phyloP scores from a whole-genome alignment of 2,797 vertebrate species.

The Borostomias antarcticus region DNA sequence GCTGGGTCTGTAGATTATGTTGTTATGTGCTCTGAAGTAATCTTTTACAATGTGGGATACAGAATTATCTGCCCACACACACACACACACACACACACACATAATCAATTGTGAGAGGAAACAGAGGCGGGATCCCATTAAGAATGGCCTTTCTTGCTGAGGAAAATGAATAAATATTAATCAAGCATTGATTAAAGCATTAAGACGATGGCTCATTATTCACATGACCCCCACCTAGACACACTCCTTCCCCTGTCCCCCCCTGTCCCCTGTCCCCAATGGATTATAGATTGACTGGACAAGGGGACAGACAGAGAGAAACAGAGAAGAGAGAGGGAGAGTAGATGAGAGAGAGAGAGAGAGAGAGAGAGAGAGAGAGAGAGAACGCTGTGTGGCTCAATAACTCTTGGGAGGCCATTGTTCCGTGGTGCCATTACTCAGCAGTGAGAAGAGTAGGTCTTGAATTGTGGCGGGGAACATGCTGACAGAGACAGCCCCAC shows the following conservation, averaged over 20 bases:
- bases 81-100: slow-evolving; percentile 22
- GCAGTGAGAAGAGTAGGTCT: slow-evolving; percentile 46
- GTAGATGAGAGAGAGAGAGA: neutral
- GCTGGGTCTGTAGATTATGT: too few species aligned
- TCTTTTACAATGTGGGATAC: too few species aligned
- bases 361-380: slow-evolving; percentile 16
- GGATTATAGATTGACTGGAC: slow-evolving; percentile 31
- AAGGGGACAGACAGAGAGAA: slow-evolving; percentile 2
- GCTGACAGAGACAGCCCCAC: slow-evolving; percentile 17
- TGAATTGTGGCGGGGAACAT: neutral
- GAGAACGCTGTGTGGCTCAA: slow-evolving; percentile 50
- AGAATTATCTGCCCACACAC: too few species aligned
- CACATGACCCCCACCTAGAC: slow-evolving; percentile 41
- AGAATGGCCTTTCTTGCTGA: slow-evolving; percentile 60
- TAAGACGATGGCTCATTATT: slow-evolving; percentile 70
- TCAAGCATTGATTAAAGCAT: slow-evolving; percentile 79
- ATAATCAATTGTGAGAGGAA: slow-evolving; percentile 74
- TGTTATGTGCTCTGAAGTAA: too few species aligned
- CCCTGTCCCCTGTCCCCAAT: neutral
- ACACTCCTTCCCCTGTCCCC: slow-evolving; percentile 25
- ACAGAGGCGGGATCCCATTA: slow-evolving; percentile 55
- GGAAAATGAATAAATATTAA: slow-evolving; percentile 78
- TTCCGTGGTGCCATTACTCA: slow-evolving; percentile 72
- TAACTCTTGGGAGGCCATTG: slow-evolving; percentile 73
- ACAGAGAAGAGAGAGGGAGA: neutral